Evolutionary conservation across 1,140 invertebrate genomes (phyloP).

Genomic region (Dolichoris vasculosae): DNA sequence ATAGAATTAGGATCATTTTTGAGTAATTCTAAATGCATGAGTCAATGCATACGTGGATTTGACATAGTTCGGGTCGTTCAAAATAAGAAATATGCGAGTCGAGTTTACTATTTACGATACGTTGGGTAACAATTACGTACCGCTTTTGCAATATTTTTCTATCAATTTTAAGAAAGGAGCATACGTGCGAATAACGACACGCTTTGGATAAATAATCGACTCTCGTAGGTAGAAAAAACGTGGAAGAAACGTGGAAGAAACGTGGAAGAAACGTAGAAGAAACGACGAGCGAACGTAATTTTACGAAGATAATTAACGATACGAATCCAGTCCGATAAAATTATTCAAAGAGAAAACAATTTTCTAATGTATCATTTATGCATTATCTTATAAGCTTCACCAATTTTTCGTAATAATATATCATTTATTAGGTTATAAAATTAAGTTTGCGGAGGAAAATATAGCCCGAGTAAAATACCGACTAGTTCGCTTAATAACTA

Average conservation of each 20-base stretch:
- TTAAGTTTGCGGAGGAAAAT: neutral
- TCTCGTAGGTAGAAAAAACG: neutral
- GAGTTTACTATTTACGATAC: neutral
- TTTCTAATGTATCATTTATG: too few relatives aligned
- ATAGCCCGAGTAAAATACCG: neutral
- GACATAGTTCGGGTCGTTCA: neutral
- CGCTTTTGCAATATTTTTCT: neutral
- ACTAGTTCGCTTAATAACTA: neutral
- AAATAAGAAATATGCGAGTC: neutral
- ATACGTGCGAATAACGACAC: neutral
- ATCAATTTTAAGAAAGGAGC: neutral
- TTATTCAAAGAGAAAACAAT: too few relatives aligned
- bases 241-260: too few relatives aligned
- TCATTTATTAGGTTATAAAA: neutral
- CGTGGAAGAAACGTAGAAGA: too few relatives aligned
- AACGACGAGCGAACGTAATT: too few relatives aligned
- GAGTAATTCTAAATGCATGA: neutral
- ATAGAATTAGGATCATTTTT: slow-evolving; percentile 3
- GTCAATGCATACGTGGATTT: neutral
- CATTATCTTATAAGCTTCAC: too few relatives aligned
- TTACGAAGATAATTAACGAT: too few relatives aligned
- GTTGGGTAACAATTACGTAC: neutral
- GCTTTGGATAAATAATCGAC: neutral
- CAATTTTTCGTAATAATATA: neutral
- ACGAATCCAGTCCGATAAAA: too few relatives aligned